phyloP scores from a whole-genome alignment of 2,888 invertebrate species.

The Nudaria mundana region DNA sequence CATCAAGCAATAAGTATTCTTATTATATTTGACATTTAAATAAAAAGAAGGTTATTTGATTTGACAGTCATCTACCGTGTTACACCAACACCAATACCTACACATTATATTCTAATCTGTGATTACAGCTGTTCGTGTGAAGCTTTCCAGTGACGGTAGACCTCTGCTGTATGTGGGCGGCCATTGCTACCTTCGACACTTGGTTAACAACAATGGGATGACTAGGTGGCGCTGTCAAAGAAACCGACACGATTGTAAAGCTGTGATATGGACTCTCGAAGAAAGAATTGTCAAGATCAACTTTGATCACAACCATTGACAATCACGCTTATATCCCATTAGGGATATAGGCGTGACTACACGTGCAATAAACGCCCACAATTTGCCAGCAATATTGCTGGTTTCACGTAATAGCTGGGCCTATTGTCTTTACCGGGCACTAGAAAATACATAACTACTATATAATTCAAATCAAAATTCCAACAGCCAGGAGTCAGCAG shows the following conservation, averaged over 20 bases:
- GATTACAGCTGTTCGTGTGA: conserved; percentile 11
- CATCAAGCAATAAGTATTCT: too few relatives aligned
- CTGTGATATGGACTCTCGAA: conserved; percentile 21
- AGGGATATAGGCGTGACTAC: too few relatives aligned
- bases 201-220: conserved; percentile 16
- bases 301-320: conserved; percentile 21
- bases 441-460: too few relatives aligned
- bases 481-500: too few relatives aligned
- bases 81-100: background rate
- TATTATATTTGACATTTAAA: background rate
- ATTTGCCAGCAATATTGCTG: too few relatives aligned
- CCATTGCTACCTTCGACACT: conserved; percentile 15
- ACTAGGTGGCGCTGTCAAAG: conserved; percentile 29
- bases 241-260: conserved; percentile 22
- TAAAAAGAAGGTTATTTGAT: too few relatives aligned
- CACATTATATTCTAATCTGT: background rate
- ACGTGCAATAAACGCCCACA: too few relatives aligned
- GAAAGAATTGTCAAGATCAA: conserved; percentile 14
- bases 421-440: too few relatives aligned
- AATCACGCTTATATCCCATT: too few relatives aligned
- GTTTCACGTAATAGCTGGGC: too few relatives aligned
- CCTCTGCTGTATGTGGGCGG: conserved; percentile 9
- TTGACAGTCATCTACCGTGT: too few relatives aligned
- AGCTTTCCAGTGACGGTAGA: conserved; percentile 10
- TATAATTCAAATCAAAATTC: too few relatives aligned